Evolutionary conservation across 2,113 vertebrate species (phyloP), one percentile per base, ranked within the genome.

Genomic region (Chunga burmeisteri): DNA sequence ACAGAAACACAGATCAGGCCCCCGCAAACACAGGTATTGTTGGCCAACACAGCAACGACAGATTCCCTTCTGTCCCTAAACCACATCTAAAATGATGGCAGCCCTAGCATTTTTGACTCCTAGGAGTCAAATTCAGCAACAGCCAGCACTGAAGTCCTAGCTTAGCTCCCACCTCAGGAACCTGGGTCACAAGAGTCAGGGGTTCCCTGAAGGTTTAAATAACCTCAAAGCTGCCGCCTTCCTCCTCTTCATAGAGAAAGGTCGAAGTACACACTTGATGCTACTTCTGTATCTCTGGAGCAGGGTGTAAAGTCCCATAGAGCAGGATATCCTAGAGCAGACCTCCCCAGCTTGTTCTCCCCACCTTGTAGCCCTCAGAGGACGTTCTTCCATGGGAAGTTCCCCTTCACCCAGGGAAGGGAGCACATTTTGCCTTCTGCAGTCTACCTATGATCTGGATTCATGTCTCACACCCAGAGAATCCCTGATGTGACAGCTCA

Each of bases 381-480:
- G 36, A 68, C 20, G 14, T 47, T 84, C 22, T 56, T 38, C 74
- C 27, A 49, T 18, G 10, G 62, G 90, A 95, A 90, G 67, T 11
- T 65, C 61, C 72, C 61, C 66, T 72, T 86, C 29, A 83, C 10
- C 5, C 72, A 86, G 30, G 26, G n/a, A 86, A 67, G 36, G 8
- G 36, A 82, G 53, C 7, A 34, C 26, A 72, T 90, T 65, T 75
- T 46, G 13, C 72, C 61, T 95, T 81, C 65, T 55, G 25, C 50
- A 77, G 72, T 44, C 92, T 90, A 80, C 14, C 6, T 87, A 22
- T 77, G 81, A 92, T 97, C 70, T 82, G 71, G 82, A 94, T 91
- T 93, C 78, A 86, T 18, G 79, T 94, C 97, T 97, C 96, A 66
- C 93, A 80, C 71, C 68, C 97, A 97, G 97, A 97, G 95, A 96